These are phyloP conservation scores for Andrena haemorrhoa DNA, from an alignment of 2,888 invertebrate species.

Conservation along the genomic window DNA sequence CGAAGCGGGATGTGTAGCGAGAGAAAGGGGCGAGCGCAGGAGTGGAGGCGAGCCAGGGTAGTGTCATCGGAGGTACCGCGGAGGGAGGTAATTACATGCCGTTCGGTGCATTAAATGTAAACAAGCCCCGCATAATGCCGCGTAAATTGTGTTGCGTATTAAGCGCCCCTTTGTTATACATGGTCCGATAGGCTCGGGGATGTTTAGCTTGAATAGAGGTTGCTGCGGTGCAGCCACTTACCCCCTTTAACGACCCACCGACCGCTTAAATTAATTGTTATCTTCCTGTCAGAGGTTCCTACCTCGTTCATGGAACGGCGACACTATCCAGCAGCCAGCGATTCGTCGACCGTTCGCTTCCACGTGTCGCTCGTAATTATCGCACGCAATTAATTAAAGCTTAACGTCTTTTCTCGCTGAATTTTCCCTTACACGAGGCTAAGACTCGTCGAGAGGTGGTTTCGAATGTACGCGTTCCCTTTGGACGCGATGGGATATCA, in stretches of 20 bases:
- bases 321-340: not conserved
- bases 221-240: conserved; percentile 19
- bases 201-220: conserved; percentile 17
- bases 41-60: not conserved
- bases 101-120: conserved; percentile 24
- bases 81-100: conserved; percentile 28
- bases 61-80: not conserved
- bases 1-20: not conserved
- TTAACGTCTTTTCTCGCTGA: not conserved
- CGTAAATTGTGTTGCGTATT: conserved; percentile 32
- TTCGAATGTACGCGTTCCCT: not conserved
- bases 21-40: not conserved
- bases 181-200: not conserved
- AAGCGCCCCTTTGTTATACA: conserved; percentile 5
- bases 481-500: not conserved
- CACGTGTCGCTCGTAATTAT: no score
- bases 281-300: conserved; percentile 23
- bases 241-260: conserved; percentile 31
- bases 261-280: conserved; percentile 54
- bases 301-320: not conserved
- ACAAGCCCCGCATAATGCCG: conserved; percentile 15
- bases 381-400: no score
- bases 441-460: not conserved
- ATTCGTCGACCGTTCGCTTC: not conserved
- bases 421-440: not conserved